Conservation (phyloP, 2,113 vertebrate species). For the Perca schrenkii region DNA sequence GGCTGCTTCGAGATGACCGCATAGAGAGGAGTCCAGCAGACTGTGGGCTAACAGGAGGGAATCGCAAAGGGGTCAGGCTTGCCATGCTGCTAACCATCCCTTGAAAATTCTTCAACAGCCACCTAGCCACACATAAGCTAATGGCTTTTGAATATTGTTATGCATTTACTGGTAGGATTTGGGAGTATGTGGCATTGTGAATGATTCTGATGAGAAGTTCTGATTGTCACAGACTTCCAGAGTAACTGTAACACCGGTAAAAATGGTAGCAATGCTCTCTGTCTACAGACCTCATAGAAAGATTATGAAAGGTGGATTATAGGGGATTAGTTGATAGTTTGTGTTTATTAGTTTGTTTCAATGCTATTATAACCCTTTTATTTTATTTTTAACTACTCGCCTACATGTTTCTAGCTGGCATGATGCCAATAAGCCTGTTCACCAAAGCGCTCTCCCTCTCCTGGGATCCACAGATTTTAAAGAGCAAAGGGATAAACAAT, state of each 20-base stretch:
- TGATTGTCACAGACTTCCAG: slow-evolving; percentile 46
- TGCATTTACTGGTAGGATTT: slow-evolving; percentile 59
- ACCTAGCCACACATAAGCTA: slow-evolving; percentile 37
- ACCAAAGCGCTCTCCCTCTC: slow-evolving; percentile 51
- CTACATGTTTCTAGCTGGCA: slow-evolving; percentile 64
- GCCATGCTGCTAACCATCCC: slow-evolving; percentile 49
- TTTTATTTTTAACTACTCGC: slow-evolving; percentile 67
- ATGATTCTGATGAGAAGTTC: slow-evolving; percentile 32
- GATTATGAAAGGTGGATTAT: slow-evolving; percentile 52
- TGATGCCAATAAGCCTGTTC: slow-evolving; percentile 63
- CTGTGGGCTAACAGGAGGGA: slow-evolving; percentile 45
- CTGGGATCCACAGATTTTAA: slow-evolving; percentile 48
- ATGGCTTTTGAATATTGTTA: slow-evolving; percentile 55
- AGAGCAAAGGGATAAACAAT: slow-evolving; percentile 39
- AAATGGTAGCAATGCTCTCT: slow-evolving; percentile 63
- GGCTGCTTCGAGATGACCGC: slow-evolving; percentile 85
- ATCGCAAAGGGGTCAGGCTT: slow-evolving; percentile 34
- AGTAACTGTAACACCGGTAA: slow-evolving; percentile 43
- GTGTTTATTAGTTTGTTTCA: slow-evolving; percentile 73
- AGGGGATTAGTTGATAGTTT: slow-evolving; percentile 62
- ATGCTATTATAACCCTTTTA: slow-evolving; percentile 55
- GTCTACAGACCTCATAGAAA: slow-evolving; percentile 70
- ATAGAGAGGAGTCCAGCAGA: slow-evolving; percentile 55
- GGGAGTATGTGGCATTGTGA: slow-evolving; percentile 42
- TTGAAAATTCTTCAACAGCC: slow-evolving; percentile 54